These are phyloP conservation scores for Parazoanthus atlanticus DNA, from an alignment of 92 coral and sea anemone species.

Conservation along the genomic window DNA sequence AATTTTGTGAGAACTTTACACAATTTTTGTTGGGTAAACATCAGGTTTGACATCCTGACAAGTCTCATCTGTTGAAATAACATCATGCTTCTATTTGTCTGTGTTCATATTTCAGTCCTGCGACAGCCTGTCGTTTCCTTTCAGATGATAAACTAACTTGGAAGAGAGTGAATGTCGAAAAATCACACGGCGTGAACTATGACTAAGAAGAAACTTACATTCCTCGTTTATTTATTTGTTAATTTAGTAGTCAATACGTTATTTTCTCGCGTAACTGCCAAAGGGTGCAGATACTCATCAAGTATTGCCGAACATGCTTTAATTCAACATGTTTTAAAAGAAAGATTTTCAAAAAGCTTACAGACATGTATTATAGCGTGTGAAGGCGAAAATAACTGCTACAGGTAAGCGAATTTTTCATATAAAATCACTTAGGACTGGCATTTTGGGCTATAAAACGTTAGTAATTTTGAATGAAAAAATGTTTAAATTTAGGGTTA, in stretches of 20 bases:
- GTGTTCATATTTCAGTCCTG: background rate
- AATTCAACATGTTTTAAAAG: background rate
- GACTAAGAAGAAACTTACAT: too few relatives aligned
- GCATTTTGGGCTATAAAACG: background rate
- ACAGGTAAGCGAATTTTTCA: background rate
- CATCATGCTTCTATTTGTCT: too few relatives aligned
- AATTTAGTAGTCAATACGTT: background rate
- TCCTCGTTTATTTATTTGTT: background rate
- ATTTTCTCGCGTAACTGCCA: background rate
- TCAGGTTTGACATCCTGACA: too few relatives aligned
- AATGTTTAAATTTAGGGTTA: too few relatives aligned
- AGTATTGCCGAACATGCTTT: conserved; percentile 2
- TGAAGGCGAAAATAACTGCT: conserved; percentile 5
- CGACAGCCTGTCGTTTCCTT: background rate
- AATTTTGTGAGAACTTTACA: too few relatives aligned
- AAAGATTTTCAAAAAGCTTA: conserved; percentile 7
- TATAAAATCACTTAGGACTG: too few relatives aligned
- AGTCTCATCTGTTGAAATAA: too few relatives aligned
- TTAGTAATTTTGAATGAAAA: too few relatives aligned
- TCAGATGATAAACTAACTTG: too few relatives aligned
- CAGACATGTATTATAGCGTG: conserved; percentile 3
- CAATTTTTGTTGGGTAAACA: background rate
- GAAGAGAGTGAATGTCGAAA: too few relatives aligned
- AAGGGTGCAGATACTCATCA: background rate
- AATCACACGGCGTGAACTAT: too few relatives aligned